Base-by-base conservation (phyloP, 2,888 invertebrate species). In the Oscheius sp. region DNA sequence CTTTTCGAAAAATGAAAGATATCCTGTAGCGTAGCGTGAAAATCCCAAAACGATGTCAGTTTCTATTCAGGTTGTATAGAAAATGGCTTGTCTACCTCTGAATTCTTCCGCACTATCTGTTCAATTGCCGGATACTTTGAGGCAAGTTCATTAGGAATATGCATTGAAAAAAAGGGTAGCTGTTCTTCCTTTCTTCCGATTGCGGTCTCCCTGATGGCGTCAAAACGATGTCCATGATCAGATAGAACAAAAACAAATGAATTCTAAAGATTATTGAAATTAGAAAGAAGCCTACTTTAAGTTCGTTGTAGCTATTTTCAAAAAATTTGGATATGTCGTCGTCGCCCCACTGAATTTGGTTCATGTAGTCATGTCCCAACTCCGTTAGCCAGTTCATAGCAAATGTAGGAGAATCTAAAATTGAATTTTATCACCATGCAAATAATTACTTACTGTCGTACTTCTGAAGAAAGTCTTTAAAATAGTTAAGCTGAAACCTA, bases 221-320 rank as follows among this genome's bases (percentile, higher is more conserved):
- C 88, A 66, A 87, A 88, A 22, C 88, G 81, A 73, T 87, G 86
- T 14, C 88, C 88, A 71, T 88, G 88, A 69, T 88, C 88, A 59
- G 87, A 86, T 74, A 87, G 73, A 9, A 86, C 73, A 44, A 84
- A 67, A 0, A 84, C 36, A 51, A 79, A 80, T 2, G 82, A 72
- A 49, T 85, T 70, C 44, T 69, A 30, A 41, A 14, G 24, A 24
- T 1, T 32, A 0, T 20, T 9, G 2, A 66, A 38, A 5, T 12
- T 41, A 22, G 12, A 6, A 20, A 59, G 26, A 14, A 9, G 12
- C 5, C 26, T 9, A 68, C 65, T 32, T 78, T 74, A 17, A 82
- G 71, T 44, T 62, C 14, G 20, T 61, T 56, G 2, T 59, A 41
- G 30, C 74, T 61, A 8, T 72, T 72, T 28, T 72, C 68, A n/a